Base-by-base conservation (phyloP, 1,140 invertebrate genomes). In the Drosophila fuyamai region DNA sequence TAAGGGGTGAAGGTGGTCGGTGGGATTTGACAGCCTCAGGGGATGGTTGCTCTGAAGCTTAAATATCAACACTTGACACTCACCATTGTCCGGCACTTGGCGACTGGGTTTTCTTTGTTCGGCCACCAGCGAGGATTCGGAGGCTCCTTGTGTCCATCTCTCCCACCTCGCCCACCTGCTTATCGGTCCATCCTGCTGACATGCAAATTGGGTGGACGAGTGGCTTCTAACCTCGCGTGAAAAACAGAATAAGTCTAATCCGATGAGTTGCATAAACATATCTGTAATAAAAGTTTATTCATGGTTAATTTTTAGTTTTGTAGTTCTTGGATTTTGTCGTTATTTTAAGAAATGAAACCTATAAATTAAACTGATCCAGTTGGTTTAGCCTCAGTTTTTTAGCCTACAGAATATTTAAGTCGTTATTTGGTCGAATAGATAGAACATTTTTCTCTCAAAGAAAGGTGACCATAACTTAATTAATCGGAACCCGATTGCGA, bases 31-130 rank as follows among this genome's bases (percentile, higher is more conserved):
- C 18, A 44, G 38, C 36, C 43, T 44, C 6, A 41, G 73, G 72
- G 27, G 7, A 43, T 70, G 65, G 50, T 47, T 76, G 62, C 75
- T 79, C 59, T 60, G 76, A 68, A 61, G 76, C 79, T 76, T 86
- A 71, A 85, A 86, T 82, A 88, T 79, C 75, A 79, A 81, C 82
- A 70, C 75, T 82, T 82, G 83, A 88, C 83, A 88, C 79, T 76
- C 78, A 50, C 47, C 29, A 57, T 50, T 75, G 79, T 62, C 54
- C 53, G 60, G 46, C 59, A 67, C 66, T 71, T 56, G 66, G 23
- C 36, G 18, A 67, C 53, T 53, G 43, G 44, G 18, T 58, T 29
- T 12, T 16, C 46, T 43, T 54, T 78, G 63, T 84, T 55, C 60
- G 56, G 54, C 27, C 16, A 14, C 10, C 36, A 12, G 16, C 63